phyloP scores from a whole-genome alignment of 2,113 vertebrate genomes.

The Chionodraco myersi region DNA sequence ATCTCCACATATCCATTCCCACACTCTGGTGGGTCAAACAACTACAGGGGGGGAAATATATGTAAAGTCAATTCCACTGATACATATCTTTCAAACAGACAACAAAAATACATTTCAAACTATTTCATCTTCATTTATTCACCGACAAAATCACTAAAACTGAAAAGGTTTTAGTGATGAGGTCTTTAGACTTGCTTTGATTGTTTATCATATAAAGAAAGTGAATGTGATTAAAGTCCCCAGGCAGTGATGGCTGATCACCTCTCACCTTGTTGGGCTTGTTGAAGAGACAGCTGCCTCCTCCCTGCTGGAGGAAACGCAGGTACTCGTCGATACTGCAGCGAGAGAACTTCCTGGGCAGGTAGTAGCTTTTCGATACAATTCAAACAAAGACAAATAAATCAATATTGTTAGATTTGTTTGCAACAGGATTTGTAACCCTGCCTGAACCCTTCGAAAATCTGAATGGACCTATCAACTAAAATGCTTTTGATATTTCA shows the following conservation, averaged over 20 bases:
- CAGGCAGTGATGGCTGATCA: not conserved
- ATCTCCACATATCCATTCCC: conserved; percentile 95
- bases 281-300: conserved; percentile 97
- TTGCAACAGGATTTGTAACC: not conserved
- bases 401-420: not conserved
- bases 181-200: not conserved
- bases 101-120: not conserved
- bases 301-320: conserved; percentile 93
- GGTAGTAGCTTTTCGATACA: conserved; percentile 86
- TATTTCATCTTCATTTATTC: not conserved
- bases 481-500: not conserved
- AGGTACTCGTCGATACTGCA: conserved; percentile 96
- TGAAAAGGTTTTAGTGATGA: too few relatives aligned
- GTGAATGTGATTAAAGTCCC: not conserved
- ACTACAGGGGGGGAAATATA: conserved; percentile 70
- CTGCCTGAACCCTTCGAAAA: not conserved
- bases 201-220: not conserved
- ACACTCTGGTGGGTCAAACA: conserved; percentile 93
- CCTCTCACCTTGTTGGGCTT: conserved; percentile 91
- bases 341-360: conserved; percentile 95
- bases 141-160: not conserved
- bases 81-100: not conserved
- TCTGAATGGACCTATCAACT: not conserved
- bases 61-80: not conserved
- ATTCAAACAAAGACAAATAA: not conserved